Conservation (phyloP, 2,888 invertebrate genomes). For the Abrostola triplasia region DNA sequence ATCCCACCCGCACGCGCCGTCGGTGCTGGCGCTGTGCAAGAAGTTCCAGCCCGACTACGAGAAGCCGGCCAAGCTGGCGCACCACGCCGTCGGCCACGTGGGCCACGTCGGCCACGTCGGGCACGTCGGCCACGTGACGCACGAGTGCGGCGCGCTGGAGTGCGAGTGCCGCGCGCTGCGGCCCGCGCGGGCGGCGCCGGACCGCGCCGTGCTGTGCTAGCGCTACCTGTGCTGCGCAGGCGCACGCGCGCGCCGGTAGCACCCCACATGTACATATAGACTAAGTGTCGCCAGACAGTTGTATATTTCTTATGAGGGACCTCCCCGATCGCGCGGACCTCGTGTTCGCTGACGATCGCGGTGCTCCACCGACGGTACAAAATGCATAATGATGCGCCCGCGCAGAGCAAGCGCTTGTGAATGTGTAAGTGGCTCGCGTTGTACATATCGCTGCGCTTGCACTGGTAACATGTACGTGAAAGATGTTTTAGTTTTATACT, state of each 20-base stretch:
- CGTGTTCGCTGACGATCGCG: conserved; percentile 56
- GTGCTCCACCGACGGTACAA: conserved; percentile 79
- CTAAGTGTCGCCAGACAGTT: conserved; percentile 55
- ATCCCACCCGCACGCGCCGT: conserved; percentile 87
- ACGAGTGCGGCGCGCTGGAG: conserved; percentile 44
- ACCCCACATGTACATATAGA: conserved; percentile 60
- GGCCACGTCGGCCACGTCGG: conserved; percentile 54
- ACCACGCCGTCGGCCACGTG: conserved; percentile 41
- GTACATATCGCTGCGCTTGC: conserved; percentile 43
- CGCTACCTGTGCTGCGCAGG: conserved; percentile 55
- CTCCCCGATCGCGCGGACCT: conserved; percentile 77
- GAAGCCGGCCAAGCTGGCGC: conserved; percentile 79
- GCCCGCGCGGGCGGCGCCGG: conserved; percentile 57
- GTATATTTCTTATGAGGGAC: conserved; percentile 71
- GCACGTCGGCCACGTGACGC: conserved; percentile 59
- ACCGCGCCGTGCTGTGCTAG: conserved; percentile 79
- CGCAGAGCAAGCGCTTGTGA: conserved; percentile 51
- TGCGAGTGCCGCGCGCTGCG: conserved; percentile 53
- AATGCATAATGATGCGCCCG: conserved; percentile 76
- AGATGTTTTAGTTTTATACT: conserved; percentile 29
- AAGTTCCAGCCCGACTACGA: conserved; percentile 87
- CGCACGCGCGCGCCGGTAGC: conserved; percentile 31
- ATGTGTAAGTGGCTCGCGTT: conserved; percentile 45
- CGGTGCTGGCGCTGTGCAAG: conserved; percentile 86
- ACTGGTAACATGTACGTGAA: conserved; percentile 28